Percentiles rank a stretch among this genome's conserved stretches.
phyloP scores from a whole-genome alignment of 2,797 vertebrate species.

The Loriculus beryllinus region DNA sequence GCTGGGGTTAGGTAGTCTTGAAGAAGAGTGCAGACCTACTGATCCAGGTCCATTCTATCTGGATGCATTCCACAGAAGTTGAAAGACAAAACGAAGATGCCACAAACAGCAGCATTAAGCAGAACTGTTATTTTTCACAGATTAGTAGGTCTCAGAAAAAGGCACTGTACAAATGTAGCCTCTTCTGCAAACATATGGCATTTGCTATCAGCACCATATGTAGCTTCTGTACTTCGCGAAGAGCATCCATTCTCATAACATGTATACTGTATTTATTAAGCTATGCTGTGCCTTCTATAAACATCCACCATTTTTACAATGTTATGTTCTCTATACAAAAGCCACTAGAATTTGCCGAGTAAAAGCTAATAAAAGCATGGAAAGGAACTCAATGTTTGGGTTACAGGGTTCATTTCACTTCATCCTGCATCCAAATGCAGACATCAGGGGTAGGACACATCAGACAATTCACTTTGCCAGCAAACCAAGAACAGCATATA shows the following conservation, averaged over 20 bases:
- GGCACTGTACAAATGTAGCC: slow-evolving; percentile 36
- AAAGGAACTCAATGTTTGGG: slow-evolving; percentile 32
- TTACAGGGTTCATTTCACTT: slow-evolving; percentile 39
- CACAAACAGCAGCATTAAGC: neutral
- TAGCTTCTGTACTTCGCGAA: slow-evolving; percentile 22
- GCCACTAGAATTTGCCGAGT: slow-evolving; percentile 30
- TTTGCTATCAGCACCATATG: slow-evolving; percentile 63
- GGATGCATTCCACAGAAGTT: neutral
- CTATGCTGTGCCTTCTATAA: slow-evolving; percentile 31
- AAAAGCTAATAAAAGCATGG: slow-evolving; percentile 32
- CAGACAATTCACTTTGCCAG: slow-evolving; percentile 24
- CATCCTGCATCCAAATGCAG: slow-evolving; percentile 37
- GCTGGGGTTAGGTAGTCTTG: neutral
- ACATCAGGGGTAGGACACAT: slow-evolving; percentile 34
- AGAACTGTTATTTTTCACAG: slow-evolving; percentile 52
- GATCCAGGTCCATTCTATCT: neutral
- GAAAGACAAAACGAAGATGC: slow-evolving; percentile 17
- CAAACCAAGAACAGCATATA: neutral
- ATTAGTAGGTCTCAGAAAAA: slow-evolving; percentile 45
- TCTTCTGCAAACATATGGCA: slow-evolving; percentile 57
- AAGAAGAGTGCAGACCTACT: fast-evolving
- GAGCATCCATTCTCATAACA: slow-evolving; percentile 41
- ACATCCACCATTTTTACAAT: slow-evolving; percentile 16
- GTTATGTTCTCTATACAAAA: slow-evolving; percentile 3
- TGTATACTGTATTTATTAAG: slow-evolving; percentile 48